phyloP scores from a whole-genome alignment of 2,888 invertebrate genomes.

The Osmoderma eremita region DNA sequence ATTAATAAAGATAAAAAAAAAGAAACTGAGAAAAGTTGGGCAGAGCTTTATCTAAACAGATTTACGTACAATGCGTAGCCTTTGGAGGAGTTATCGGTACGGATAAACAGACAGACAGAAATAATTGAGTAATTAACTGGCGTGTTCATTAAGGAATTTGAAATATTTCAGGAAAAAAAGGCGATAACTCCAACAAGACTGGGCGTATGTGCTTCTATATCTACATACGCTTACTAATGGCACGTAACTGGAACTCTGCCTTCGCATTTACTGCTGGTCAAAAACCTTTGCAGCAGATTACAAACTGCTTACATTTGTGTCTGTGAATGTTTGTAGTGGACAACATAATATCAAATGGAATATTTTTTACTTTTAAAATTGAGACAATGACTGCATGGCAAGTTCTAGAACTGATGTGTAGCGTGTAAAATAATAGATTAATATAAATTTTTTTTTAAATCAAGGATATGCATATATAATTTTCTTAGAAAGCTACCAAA shows the following conservation, averaged over 20 bases:
- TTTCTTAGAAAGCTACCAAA: too few relatives aligned
- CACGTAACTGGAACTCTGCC: not conserved
- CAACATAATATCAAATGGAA: too few relatives aligned
- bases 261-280: slow-evolving; percentile 1
- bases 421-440: too few relatives aligned
- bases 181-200: not conserved
- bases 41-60: slow-evolving; percentile 3
- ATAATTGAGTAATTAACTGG: slow-evolving; percentile 10
- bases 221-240: not conserved
- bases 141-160: slow-evolving; percentile 7
- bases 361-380: too few relatives aligned
- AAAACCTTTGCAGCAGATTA: not conserved
- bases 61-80: slow-evolving; percentile 2
- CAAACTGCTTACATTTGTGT: too few relatives aligned
- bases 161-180: slow-evolving; percentile 2
- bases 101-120: slow-evolving; percentile 7
- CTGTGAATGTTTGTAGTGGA: too few relatives aligned
- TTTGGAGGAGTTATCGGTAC: not conserved
- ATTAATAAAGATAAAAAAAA: slow-evolving; percentile 2
- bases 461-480: too few relatives aligned
- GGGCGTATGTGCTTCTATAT: not conserved
- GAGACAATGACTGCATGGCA: too few relatives aligned
- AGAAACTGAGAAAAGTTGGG: not conserved
- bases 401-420: too few relatives aligned
- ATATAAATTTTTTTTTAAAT: too few relatives aligned